These are phyloP conservation scores for Lissonota sp. DNA, from an alignment of 2,888 invertebrate genomes.

Conservation along the genomic window DNA sequence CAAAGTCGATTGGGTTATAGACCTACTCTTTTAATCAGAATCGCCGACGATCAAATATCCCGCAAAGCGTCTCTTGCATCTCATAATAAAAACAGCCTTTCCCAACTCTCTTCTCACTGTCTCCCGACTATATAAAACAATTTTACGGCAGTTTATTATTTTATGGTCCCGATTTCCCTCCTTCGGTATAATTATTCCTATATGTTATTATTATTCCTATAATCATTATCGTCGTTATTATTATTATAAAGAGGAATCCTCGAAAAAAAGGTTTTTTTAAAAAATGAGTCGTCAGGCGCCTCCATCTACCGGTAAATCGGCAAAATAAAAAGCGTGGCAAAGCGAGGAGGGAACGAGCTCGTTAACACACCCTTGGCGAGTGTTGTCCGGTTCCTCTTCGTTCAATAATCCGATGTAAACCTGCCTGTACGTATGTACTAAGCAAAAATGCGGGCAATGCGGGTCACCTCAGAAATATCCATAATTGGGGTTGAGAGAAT, in stretches of 20 bases:
- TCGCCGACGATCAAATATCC: conserved; percentile 55
- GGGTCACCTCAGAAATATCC: background rate
- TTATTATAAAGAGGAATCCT: conserved; percentile 24
- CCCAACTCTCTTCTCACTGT: conserved; percentile 7
- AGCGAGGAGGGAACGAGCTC: conserved; percentile 45
- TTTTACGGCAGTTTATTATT: conserved; percentile 51
- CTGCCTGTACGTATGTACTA: background rate
- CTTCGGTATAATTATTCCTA: conserved; percentile 52
- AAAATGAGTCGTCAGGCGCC: conserved; percentile 41
- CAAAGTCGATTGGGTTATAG: conserved; percentile 54
- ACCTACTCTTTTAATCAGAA: conserved; percentile 52
- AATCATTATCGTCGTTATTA: conserved; percentile 40
- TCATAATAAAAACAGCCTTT: conserved; percentile 35
- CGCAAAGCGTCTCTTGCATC: conserved; percentile 20
- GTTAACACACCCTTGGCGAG: conserved; percentile 33
- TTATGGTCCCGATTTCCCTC: conserved; percentile 49
- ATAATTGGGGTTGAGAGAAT: too few species aligned
- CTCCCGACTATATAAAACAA: conserved; percentile 55
- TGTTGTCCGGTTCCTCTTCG: conserved; percentile 11
- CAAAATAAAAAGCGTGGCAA: conserved; percentile 18
- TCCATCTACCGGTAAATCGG: conserved; percentile 13
- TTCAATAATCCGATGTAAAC: conserved; percentile 17
- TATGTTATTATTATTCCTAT: conserved; percentile 12
- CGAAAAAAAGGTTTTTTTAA: conserved; percentile 12
- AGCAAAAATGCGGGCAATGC: background rate